A percentile compares a stretch with the other conserved stretches of the same genome.
phyloP scores from a whole-genome alignment of 2,888 invertebrate species.

The Lacanobia wlatinum region DNA sequence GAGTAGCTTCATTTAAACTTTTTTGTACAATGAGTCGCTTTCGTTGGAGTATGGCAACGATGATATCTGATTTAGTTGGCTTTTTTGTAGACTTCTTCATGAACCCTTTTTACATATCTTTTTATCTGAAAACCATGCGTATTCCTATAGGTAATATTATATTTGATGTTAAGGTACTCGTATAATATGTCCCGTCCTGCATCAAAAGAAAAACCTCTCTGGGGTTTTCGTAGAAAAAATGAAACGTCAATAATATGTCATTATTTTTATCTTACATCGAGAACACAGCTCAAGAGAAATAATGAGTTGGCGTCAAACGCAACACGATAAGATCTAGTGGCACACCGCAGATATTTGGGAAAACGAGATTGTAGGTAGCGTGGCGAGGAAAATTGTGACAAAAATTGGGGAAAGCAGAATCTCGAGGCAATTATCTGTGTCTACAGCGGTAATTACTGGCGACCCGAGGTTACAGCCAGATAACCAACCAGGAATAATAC shows the following conservation, averaged over 20 bases:
- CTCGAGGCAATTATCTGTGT: slow-evolving; percentile 80
- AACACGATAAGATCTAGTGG: slow-evolving; percentile 42
- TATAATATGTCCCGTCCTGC: not conserved
- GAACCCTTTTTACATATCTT: not conserved
- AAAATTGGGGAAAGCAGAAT: slow-evolving; percentile 74
- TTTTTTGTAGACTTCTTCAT: not conserved
- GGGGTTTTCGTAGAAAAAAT: not conserved
- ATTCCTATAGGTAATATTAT: not conserved
- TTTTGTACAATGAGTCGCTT: slow-evolving; percentile 20
- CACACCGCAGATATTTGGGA: slow-evolving; percentile 39
- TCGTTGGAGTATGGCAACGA: slow-evolving; percentile 6
- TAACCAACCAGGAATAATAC: slow-evolving; percentile 71
- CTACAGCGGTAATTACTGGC: slow-evolving; percentile 79
- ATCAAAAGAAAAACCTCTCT: slow-evolving; percentile 9
- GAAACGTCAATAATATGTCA: slow-evolving; percentile 21
- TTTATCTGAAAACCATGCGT: not conserved
- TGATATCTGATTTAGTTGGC: slow-evolving; percentile 2
- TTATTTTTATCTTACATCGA: slow-evolving; percentile 39
- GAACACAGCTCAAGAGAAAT: slow-evolving; percentile 33
- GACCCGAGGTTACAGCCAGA: slow-evolving; percentile 73
- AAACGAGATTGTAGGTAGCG: slow-evolving; percentile 41
- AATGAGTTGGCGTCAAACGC: slow-evolving; percentile 46
- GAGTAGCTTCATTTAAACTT: slow-evolving; percentile 35
- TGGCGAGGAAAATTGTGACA: slow-evolving; percentile 67
- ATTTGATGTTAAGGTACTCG: not conserved